A percentile compares a stretch with the other conserved stretches of the same genome.
Evolutionary conservation across 2,888 invertebrate genomes (phyloP).

Genomic region (Cephus pulcher): DNA sequence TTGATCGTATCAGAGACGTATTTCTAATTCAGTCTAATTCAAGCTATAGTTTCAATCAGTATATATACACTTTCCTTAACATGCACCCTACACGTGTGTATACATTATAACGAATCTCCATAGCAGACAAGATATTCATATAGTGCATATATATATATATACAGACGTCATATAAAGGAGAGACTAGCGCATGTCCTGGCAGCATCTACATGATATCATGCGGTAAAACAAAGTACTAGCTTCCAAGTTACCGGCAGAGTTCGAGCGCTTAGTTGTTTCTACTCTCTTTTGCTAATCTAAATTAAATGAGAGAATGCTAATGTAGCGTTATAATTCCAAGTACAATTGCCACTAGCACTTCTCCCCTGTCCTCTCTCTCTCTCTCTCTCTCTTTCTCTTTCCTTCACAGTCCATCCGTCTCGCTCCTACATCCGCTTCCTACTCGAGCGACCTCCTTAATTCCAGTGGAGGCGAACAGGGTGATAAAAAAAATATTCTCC

Average conservation of each 20-base stretch:
- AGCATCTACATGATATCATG: constrained; percentile 52
- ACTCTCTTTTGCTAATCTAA: constrained; percentile 44
- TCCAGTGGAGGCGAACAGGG: background rate
- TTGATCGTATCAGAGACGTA: background rate
- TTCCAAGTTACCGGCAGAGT: constrained; percentile 20
- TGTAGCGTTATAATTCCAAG: constrained; percentile 50
- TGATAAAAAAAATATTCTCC: background rate
- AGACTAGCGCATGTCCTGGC: background rate
- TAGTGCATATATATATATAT: background rate
- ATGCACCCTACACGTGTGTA: background rate
- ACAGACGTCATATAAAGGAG: background rate
- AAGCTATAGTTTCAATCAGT: background rate
- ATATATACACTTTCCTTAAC: background rate
- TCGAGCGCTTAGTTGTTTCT: constrained; percentile 17
- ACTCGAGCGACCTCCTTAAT: background rate
- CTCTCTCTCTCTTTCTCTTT: background rate
- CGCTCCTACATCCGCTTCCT: background rate
- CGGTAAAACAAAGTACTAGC: constrained; percentile 39
- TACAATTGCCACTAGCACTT: constrained; percentile 19
- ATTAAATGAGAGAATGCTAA: constrained; percentile 54
- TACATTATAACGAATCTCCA: background rate
- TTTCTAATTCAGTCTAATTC: background rate
- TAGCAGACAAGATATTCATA: background rate
- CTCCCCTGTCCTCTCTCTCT: background rate
- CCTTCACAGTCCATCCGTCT: background rate